phyloP scores from a whole-genome alignment of 1,140 invertebrate genomes.

The Cataglyphis hispanica region DNA sequence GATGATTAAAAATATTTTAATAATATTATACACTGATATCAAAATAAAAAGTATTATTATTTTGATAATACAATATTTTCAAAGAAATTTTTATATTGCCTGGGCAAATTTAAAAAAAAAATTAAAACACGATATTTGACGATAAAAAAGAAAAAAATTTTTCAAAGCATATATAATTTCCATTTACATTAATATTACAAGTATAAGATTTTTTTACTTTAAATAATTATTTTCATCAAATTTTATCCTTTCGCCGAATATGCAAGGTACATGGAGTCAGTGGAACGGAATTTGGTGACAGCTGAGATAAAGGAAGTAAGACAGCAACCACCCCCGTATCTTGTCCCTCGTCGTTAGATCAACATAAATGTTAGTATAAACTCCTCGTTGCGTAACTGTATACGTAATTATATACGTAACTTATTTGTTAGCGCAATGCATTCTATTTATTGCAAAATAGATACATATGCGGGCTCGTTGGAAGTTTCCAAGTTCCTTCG shows the following conservation, averaged over 20 bases:
- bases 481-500: slow-evolving; percentile 52
- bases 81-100: neutral
- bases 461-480: slow-evolving; percentile 32
- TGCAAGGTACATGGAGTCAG: neutral
- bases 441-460: slow-evolving; percentile 58
- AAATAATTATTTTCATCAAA: slow-evolving; percentile 68
- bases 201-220: slow-evolving; percentile 1
- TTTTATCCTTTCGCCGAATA: slow-evolving; percentile 47
- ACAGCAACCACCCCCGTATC: slow-evolving; percentile 53
- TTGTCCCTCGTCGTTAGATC: slow-evolving; percentile 43
- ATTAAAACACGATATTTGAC: neutral
- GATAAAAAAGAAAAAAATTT: slow-evolving; percentile 18
- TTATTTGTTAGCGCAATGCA: slow-evolving; percentile 44
- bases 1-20: slow-evolving; percentile 2
- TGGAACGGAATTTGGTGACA: slow-evolving; percentile 69
- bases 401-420: slow-evolving; percentile 54
- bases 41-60: neutral
- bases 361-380: slow-evolving; percentile 24
- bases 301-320: slow-evolving; percentile 78
- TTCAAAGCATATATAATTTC: neutral
- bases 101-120: neutral
- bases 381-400: slow-evolving; percentile 26
- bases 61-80: neutral
- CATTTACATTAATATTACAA: neutral
- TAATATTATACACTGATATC: neutral